phyloP scores from a whole-genome alignment of 2,797 vertebrate genomes.

The Hapalemur alaotrensis region DNA sequence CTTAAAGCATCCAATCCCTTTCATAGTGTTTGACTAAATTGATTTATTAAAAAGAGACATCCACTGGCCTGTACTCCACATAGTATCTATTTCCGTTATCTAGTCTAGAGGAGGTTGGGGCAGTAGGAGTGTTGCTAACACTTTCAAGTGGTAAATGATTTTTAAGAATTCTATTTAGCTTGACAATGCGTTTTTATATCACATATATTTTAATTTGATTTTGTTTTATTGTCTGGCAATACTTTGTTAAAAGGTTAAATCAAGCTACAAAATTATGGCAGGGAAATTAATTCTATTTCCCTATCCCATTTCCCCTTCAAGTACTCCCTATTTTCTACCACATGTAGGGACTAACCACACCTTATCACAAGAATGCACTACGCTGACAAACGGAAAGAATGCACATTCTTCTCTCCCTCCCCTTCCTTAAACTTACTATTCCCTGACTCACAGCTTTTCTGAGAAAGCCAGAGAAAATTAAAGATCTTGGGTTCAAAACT shows the following conservation, averaged over 20 bases:
- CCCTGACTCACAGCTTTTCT: neutral
- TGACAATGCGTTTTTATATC: neutral
- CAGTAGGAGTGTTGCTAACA: neutral
- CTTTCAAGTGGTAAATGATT: neutral
- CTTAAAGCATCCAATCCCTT: neutral
- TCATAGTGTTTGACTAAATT: neutral
- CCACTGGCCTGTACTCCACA: fast-evolving
- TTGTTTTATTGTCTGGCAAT: neutral
- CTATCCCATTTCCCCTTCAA: neutral
- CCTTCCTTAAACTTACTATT: neutral
- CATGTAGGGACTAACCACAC: neutral
- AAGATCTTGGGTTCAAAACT: neutral
- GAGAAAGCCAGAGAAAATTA: neutral
- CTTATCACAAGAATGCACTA: neutral
- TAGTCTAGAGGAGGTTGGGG: neutral
- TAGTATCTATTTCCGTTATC: neutral
- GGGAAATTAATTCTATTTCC: neutral
- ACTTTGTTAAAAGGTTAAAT: constrained; percentile 22
- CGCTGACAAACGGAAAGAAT: neutral
- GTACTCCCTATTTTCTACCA: neutral
- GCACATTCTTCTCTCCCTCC: neutral
- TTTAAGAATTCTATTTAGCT: neutral
- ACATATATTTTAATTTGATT: neutral
- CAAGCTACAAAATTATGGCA: neutral
- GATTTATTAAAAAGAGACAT: neutral